These are phyloP conservation scores for Sebastes reedi DNA, from an alignment of 2,797 vertebrate genomes.

Conservation along the genomic window DNA sequence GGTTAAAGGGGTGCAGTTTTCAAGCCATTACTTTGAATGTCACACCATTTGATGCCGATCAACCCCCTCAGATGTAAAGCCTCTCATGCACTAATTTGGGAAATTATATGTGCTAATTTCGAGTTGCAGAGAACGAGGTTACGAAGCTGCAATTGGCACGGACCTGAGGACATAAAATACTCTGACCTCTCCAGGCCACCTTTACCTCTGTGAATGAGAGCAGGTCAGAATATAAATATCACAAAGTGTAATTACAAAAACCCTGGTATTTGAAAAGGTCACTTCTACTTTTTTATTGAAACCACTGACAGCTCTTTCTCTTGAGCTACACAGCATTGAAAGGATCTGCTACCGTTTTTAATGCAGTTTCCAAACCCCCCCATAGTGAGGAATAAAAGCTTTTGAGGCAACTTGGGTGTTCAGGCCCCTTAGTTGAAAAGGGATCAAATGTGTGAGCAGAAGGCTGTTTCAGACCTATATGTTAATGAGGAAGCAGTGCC, in stretches of 20 bases:
- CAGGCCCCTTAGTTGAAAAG: constrained; percentile 63
- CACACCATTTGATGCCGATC: constrained; percentile 33
- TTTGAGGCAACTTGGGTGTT: constrained; percentile 53
- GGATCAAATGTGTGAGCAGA: constrained; percentile 61
- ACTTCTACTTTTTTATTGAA: constrained; percentile 17
- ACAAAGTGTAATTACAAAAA: constrained; percentile 48
- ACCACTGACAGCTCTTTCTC: constrained; percentile 19
- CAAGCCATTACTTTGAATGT: constrained; percentile 51
- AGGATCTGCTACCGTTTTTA: constrained; percentile 38
- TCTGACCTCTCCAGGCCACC: constrained; percentile 13
- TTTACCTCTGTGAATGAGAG: constrained; percentile 36
- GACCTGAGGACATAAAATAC: constrained; percentile 26
- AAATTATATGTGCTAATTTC: constrained; percentile 35
- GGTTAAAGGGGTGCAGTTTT: constrained; percentile 22
- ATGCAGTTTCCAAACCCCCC: constrained; percentile 32
- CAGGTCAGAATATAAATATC: constrained; percentile 55
- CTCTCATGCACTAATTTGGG: constrained; percentile 22
- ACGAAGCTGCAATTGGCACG: constrained; percentile 14
- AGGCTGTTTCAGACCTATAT: constrained; percentile 56
- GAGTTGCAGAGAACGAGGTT: constrained; percentile 21
- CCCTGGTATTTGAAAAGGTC: constrained; percentile 57
- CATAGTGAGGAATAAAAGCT: constrained; percentile 58
- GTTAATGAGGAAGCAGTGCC: constrained; percentile 67
- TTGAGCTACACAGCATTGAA: constrained; percentile 20
- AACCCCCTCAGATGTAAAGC: constrained; percentile 14